A percentile compares a stretch with the other conserved stretches of the same genome.
These are phyloP conservation scores for Craseonycteris thonglongyai DNA, from an alignment of 2,113 vertebrate genomes.

Conservation along the genomic window DNA sequence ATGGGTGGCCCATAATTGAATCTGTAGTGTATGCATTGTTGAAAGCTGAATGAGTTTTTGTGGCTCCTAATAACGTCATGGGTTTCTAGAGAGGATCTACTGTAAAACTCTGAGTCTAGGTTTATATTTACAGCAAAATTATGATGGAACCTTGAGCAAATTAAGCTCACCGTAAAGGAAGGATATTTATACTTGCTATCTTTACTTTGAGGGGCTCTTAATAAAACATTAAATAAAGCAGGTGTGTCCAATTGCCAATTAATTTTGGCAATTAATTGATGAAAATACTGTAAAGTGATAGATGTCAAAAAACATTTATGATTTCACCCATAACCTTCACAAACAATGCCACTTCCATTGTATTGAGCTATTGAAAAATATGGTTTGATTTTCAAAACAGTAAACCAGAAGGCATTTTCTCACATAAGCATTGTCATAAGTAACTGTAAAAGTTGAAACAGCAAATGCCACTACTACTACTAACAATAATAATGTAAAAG, in stretches of 20 bases:
- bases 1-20: neutral
- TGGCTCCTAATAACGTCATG: neutral
- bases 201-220: neutral
- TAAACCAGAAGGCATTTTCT: neutral
- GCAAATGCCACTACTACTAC: too few species aligned
- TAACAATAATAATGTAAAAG: neutral
- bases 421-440: neutral
- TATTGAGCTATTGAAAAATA: neutral
- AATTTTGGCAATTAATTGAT: neutral
- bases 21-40: neutral
- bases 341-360: neutral
- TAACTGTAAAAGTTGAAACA: neutral
- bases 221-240: neutral
- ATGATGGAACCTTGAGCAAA: neutral
- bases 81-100: neutral
- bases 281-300: neutral
- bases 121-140: neutral
- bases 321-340: neutral
- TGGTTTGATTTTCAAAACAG: neutral
- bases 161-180: neutral
- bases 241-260: too few species aligned
- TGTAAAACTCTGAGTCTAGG: neutral
- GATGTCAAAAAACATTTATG: neutral
- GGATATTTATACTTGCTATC: neutral
- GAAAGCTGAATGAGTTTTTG: neutral